Conservation (phyloP, 2,797 vertebrate genomes). For the Chiroxiphia lanceolata region DNA sequence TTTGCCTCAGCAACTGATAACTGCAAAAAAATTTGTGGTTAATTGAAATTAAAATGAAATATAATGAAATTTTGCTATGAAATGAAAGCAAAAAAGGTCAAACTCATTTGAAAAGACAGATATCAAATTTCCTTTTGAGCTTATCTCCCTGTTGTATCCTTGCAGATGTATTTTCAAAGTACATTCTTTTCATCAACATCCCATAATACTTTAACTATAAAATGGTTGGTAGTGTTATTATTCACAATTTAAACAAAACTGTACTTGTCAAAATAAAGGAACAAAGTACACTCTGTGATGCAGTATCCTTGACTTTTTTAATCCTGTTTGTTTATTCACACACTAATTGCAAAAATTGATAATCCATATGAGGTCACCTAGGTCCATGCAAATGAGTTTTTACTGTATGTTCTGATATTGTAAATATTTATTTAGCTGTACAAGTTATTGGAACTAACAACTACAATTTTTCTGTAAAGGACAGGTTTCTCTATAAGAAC, state of each 20-base stretch:
- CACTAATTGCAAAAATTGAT: slow-evolving; percentile 53
- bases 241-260: slow-evolving; percentile 12
- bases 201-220: background rate
- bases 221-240: background rate
- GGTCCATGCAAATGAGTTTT: slow-evolving; percentile 44
- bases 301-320: slow-evolving; percentile 47
- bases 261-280: slow-evolving; percentile 27
- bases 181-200: background rate
- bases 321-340: slow-evolving; percentile 57
- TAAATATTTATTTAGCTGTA: slow-evolving; percentile 52
- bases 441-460: slow-evolving; percentile 2
- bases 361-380: slow-evolving; percentile 33
- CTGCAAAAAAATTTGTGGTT: background rate
- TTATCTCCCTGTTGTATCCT: background rate
- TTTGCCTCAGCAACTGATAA: background rate
- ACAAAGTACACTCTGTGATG: background rate
- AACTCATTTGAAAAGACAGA: background rate
- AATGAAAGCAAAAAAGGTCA: background rate
- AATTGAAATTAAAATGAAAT: background rate
- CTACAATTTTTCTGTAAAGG: slow-evolving; percentile 6
- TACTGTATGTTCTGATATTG: slow-evolving; percentile 31
- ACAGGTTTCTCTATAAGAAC: background rate
- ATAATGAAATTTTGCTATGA: background rate
- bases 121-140: background rate
- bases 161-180: background rate